Percentiles rank a stretch among this genome's conserved stretches.
These are phyloP conservation scores for Hozukius guyotensis DNA, from an alignment of 2,797 vertebrate genomes.

Conservation along the genomic window DNA sequence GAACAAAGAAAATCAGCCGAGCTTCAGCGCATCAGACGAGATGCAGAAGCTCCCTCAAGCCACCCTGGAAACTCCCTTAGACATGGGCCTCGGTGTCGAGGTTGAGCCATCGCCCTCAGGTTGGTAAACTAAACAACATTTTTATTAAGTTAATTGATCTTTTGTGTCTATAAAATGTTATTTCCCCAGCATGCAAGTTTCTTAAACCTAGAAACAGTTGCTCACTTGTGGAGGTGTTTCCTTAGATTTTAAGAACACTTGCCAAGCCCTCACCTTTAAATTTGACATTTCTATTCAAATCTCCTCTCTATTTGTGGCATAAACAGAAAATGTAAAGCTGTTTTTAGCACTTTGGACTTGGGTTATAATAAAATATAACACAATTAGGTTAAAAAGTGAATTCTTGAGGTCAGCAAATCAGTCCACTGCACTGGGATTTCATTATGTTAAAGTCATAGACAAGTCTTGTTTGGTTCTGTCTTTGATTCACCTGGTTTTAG, in stretches of 20 bases:
- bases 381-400: background rate
- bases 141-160: background rate
- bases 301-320: background rate
- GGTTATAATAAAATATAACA: background rate
- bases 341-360: background rate
- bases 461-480: background rate
- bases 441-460: background rate
- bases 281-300: background rate
- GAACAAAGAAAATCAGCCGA: conserved; percentile 78
- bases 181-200: background rate
- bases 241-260: background rate
- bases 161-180: background rate
- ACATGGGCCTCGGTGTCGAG: conserved; percentile 69
- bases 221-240: background rate
- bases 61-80: conserved; percentile 75
- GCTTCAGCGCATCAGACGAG: conserved; percentile 66
- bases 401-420: background rate
- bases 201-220: background rate
- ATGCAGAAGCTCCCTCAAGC: conserved; percentile 74
- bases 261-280: background rate
- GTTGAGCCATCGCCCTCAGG: conserved; percentile 74
- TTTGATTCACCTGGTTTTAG: background rate
- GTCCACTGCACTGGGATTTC: background rate
- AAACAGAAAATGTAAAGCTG: background rate
- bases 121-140: conserved; percentile 44